Conservation (phyloP, 2,797 vertebrate genomes). For the Smutsia temminckii region DNA sequence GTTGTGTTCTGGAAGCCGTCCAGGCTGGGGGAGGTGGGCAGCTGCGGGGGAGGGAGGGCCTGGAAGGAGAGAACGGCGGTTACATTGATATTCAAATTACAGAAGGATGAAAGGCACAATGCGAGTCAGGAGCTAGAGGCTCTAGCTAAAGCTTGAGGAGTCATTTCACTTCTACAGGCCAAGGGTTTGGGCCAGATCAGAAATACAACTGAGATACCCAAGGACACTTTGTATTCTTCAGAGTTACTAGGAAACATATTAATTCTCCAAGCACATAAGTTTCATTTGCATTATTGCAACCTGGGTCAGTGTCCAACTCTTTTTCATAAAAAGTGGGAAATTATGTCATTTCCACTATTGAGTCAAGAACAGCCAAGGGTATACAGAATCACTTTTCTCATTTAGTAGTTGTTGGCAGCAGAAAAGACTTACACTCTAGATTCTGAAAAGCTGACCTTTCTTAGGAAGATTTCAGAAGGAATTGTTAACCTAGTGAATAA, state of each 20-base stretch:
- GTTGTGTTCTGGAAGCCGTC: background rate
- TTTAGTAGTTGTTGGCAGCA: background rate
- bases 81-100: background rate
- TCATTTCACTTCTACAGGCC: background rate
- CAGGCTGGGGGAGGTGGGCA: background rate
- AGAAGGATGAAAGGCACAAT: background rate
- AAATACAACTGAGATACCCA: background rate
- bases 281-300: conserved; percentile 36
- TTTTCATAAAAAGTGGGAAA: background rate
- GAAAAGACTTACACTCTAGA: background rate
- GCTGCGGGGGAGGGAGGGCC: fast-evolving
- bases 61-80: background rate
- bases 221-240: background rate
- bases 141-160: background rate
- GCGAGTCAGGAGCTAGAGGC: background rate
- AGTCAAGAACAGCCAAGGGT: background rate
- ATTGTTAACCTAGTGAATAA: conserved; percentile 3
- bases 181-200: background rate
- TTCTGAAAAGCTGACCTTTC: background rate
- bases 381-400: background rate
- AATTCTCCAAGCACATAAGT: background rate
- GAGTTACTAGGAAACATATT: background rate
- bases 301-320: conserved; percentile 10
- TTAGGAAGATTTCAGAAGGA: conserved; percentile 51
- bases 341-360: background rate